These are phyloP conservation scores for Quiscalus mexicanus DNA, from an alignment of 2,113 vertebrate species.

Conservation along the genomic window DNA sequence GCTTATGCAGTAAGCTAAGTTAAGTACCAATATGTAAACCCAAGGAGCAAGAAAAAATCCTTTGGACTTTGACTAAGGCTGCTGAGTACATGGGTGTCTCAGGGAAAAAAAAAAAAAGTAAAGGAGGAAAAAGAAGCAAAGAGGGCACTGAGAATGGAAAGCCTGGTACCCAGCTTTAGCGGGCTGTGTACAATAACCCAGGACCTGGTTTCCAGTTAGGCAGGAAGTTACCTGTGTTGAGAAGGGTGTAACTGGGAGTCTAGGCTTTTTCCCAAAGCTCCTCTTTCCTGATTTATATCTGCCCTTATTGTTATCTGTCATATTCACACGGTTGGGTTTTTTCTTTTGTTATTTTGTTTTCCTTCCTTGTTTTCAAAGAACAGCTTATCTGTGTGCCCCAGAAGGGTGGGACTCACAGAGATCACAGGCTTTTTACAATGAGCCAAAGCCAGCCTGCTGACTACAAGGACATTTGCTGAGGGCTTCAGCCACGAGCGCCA, in stretches of 20 bases:
- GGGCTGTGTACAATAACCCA: not conserved
- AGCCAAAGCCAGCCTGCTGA: not conserved
- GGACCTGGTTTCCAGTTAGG: not conserved
- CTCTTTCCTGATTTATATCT: conserved; percentile 68
- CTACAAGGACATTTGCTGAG: not conserved
- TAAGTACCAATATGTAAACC: not conserved
- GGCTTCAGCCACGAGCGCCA: not conserved
- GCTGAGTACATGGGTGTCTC: not conserved
- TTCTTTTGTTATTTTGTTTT: conserved; percentile 57
- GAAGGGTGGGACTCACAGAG: conserved; percentile 39
- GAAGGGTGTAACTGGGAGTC: not conserved
- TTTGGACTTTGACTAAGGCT: not conserved
- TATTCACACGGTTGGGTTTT: not conserved
- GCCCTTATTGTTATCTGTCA: conserved; percentile 29
- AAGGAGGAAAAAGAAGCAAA: not conserved
- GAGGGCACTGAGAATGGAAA: not conserved
- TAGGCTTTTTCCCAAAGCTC: not conserved
- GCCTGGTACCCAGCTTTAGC: not conserved
- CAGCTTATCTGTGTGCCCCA: conserved; percentile 52
- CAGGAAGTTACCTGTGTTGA: not conserved
- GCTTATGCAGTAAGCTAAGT: not conserved
- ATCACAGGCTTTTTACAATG: conserved; percentile 31
- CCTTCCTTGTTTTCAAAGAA: conserved; percentile 52
- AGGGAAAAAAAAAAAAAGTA: not conserved
- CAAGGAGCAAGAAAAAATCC: not conserved